phyloP scores from a whole-genome alignment of 2,888 invertebrate species.

The Biston stratarius region DNA sequence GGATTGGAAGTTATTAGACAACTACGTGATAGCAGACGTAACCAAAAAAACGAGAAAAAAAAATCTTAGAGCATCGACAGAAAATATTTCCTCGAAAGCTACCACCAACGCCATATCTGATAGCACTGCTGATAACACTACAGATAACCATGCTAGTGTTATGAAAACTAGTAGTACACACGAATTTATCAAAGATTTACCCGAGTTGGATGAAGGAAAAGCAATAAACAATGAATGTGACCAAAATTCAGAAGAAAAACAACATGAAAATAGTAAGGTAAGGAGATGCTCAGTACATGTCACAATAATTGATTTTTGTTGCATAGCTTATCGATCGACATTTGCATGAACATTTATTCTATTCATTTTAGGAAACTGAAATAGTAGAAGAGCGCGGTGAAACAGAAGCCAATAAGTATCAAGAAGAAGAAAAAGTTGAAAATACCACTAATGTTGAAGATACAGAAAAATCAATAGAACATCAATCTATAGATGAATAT shows the following conservation, averaged over 20 bases:
- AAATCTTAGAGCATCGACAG: conserved; percentile 71
- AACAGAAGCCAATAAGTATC: conserved; percentile 36
- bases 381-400: conserved; percentile 47
- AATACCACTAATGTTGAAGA: conserved; percentile 41
- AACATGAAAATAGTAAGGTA: conserved; percentile 67
- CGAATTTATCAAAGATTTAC: conserved; percentile 76
- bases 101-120: conserved; percentile 77
- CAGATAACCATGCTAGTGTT: conserved; percentile 58
- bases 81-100: conserved; percentile 81
- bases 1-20: conserved; percentile 90
- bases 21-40: conserved; percentile 76
- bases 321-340: conserved; percentile 77
- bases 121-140: conserved; percentile 60
- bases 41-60: conserved; percentile 76
- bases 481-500: conserved; percentile 11
- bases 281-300: conserved; percentile 65
- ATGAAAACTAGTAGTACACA: conserved; percentile 81
- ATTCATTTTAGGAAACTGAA: conserved; percentile 74
- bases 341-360: conserved; percentile 78
- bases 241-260: conserved; percentile 47
- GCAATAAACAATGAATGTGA: conserved; percentile 48
- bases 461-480: conserved; percentile 22
- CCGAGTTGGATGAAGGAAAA: conserved; percentile 72
- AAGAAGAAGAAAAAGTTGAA: conserved; percentile 36
- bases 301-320: conserved; percentile 65